Base-by-base conservation (phyloP, 2,113 vertebrate genomes). In the Sinocyclocheilus maitianheensis region DNA sequence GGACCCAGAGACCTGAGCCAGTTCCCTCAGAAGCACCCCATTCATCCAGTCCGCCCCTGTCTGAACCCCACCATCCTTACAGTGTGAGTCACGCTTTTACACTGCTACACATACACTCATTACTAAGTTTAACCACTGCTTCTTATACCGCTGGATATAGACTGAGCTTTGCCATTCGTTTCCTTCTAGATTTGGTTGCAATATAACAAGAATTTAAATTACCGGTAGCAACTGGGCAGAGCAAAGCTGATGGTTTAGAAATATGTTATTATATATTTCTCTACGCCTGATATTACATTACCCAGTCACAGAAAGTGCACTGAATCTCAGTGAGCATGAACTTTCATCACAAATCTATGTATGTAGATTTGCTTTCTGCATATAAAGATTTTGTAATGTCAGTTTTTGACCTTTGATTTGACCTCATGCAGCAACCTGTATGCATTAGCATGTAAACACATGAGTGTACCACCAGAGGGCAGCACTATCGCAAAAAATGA, bases 391-490 rank as follows among this genome's bases (percentile, higher is more conserved):
- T 48, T 48, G 46, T 48, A 48, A 48, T 11, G 46, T 48, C 46
- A 48, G 51, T 78, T 13, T 53, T 58, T 60, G 30, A 22, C 77
- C 51, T 34, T 34, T 58, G 34, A 22, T 40, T 53, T 77, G 24
- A 69, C 10, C 65, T 12, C 26, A 13, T 69, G 74, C 46, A 9
- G 43, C 3, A 87, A 85, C 11, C 8, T 69, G 65, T 16, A 77
- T 67, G 22, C 51, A 62, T 86, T 12, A 80, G 14, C 63, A 60
- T 72, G 14, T 22, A 7, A 22, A 26, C 30, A 40, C 46, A 16
- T 55, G 30, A 55, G 30, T 43, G 1, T 0, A 83, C 86, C 93
- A 92, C 90, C 83, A 93, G 93, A 65, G 89, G 92, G 92, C 89
- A 90, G 91, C 91, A 92, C 87, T 81, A 3, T 85, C 86, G 55